phyloP scores from a whole-genome alignment of 2,113 vertebrate species.

The Mohoua ochrocephala region DNA sequence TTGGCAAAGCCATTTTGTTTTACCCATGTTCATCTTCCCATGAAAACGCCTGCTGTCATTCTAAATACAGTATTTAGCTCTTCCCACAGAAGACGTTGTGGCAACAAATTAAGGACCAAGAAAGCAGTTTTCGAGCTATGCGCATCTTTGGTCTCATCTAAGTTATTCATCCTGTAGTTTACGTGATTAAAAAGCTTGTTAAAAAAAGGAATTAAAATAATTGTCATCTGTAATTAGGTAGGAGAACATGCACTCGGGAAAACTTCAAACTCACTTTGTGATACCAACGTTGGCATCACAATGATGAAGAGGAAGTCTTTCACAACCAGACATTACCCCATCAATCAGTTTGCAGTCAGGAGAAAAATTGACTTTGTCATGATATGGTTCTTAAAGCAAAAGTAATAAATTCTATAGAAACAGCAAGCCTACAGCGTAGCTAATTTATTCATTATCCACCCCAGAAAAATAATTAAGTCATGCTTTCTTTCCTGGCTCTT shows the following conservation, averaged over 20 bases:
- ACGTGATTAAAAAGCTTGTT: constrained; percentile 39
- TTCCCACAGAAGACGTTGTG: neutral
- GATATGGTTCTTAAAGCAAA: constrained; percentile 77
- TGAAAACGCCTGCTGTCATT: constrained; percentile 27
- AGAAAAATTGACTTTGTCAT: constrained; percentile 79
- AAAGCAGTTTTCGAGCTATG: neutral
- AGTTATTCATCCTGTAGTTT: constrained; percentile 26
- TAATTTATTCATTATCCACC: constrained; percentile 85
- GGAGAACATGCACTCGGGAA: constrained; percentile 29
- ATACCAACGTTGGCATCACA: constrained; percentile 20
- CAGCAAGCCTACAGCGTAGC: constrained; percentile 69
- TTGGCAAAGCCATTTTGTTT: neutral
- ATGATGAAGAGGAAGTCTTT: constrained; percentile 66
- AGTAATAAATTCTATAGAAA: constrained; percentile 79
- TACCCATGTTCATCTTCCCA: neutral
- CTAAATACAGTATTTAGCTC: neutral
- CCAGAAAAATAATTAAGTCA: constrained; percentile 81
- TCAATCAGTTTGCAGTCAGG: constrained; percentile 72
- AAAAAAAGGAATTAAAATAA: constrained; percentile 33
- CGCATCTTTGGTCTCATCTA: neutral
- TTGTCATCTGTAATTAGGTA: constrained; percentile 62
- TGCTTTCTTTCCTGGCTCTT: constrained; percentile 75
- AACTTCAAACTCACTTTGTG: constrained; percentile 57
- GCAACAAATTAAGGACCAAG: neutral
- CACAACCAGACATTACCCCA: constrained; percentile 52